phyloP scores from a whole-genome alignment of 1,140 invertebrate species.

The Drosophila kohkoa region DNA sequence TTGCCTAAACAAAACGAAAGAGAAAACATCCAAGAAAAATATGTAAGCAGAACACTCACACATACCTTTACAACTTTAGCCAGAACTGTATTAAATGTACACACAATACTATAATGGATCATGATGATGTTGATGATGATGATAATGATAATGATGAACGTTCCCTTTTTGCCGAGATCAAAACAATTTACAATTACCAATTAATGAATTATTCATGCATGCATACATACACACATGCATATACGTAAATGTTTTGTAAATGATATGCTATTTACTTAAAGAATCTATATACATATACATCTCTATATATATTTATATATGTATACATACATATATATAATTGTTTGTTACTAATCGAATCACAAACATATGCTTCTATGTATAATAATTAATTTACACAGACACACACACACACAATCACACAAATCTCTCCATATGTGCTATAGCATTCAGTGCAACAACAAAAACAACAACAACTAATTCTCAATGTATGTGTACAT shows the following conservation, averaged over 20 bases:
- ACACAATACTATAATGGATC: constrained; percentile 24
- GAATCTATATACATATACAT: constrained; percentile 8
- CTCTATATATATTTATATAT: constrained; percentile 20
- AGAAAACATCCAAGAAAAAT: too few species aligned
- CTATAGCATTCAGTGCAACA: constrained; percentile 56
- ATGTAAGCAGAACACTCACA: constrained; percentile 29
- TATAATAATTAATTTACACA: constrained; percentile 8
- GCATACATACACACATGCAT: constrained; percentile 48
- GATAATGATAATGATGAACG: neutral
- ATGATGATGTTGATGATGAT: neutral
- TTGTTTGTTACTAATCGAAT: constrained; percentile 64
- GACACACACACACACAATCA: constrained; percentile 22
- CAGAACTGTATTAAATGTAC: constrained; percentile 52
- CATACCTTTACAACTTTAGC: constrained; percentile 47
- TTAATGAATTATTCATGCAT: constrained; percentile 33
- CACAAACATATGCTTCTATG: constrained; percentile 19
- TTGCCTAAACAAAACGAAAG: constrained; percentile 23
- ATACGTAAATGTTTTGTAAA: constrained; percentile 62
- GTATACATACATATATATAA: constrained; percentile 26
- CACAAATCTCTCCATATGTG: constrained; percentile 70
- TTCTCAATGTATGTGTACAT: constrained; percentile 43
- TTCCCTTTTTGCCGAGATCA: constrained; percentile 24
- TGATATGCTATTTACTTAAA: constrained; percentile 63
- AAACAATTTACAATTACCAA: constrained; percentile 16
- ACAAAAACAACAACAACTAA: constrained; percentile 14